Evolutionary conservation across 2,113 vertebrate genomes (phyloP).

Genomic region (Indicator indicator): DNA sequence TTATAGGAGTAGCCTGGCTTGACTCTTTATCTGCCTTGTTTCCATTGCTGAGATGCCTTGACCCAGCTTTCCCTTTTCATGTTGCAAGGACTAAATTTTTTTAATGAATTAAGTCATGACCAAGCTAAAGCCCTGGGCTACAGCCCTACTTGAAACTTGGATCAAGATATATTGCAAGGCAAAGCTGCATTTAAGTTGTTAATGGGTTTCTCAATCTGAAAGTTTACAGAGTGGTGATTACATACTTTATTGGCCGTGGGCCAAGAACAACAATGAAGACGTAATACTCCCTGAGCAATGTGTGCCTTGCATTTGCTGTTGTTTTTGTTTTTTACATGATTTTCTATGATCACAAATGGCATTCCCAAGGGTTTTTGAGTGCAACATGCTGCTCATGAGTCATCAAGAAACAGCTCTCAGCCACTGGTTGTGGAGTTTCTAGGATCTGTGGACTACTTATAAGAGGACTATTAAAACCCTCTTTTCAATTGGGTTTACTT

Average conservation of each 20-base stretch:
- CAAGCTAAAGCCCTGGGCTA: neutral
- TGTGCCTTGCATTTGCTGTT: neutral
- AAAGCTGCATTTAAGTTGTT: neutral
- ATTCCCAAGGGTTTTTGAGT: neutral
- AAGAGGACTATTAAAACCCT: neutral
- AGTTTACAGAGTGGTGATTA: neutral
- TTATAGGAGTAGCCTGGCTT: neutral
- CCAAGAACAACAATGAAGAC: neutral
- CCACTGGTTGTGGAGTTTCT: neutral
- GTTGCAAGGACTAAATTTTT: neutral
- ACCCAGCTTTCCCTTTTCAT: neutral
- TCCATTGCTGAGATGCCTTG: neutral
- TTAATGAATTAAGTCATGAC: neutral
- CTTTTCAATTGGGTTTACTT: neutral
- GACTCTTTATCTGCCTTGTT: neutral
- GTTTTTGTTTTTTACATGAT: neutral
- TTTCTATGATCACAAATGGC: neutral
- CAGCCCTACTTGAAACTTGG: neutral
- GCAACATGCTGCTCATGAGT: neutral
- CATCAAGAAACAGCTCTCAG: neutral
- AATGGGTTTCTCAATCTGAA: slow-evolving; percentile 21
- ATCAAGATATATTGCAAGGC: neutral
- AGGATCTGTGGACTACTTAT: neutral
- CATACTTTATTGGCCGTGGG: neutral
- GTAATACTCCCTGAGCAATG: neutral